Evolutionary conservation across 2,797 vertebrate genomes (phyloP), one percentile per base, ranked within the genome.

Genomic region (Champsocephalus gunnari): DNA sequence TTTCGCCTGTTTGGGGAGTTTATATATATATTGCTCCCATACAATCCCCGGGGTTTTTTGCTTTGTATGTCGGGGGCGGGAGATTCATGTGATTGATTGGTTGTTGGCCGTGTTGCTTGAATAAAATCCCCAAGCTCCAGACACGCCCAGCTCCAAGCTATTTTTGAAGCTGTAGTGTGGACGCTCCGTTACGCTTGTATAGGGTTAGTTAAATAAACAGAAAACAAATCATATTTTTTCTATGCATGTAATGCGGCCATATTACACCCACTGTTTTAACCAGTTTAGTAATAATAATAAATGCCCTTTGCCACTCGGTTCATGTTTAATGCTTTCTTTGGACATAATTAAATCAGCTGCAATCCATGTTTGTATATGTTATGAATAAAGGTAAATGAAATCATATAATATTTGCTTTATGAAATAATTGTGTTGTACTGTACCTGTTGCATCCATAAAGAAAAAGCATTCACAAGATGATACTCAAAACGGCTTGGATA

Each of bases 221-320:
- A 28, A 28, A 28, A 51, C n/a, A 17, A 21, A 21, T 11, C 19
- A 24, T 12, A n/a, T 0, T 59, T 41, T 43, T 4, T 3, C 12
- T 59, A 44, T 21, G 1, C 14, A 12, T 43, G 41, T 43, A 6
- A 24, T 44, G 10, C 6, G 5, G 54, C 9, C 28, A 47, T 28
- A 17, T 61, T 43, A 47, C 41, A 47, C 21, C 1, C 14, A 45
- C 58, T 24, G 12, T 64, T 71, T 59, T 45, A 34, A 61, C 28
- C 6, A 47, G 17, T 48, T 38, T 73, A 16, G 58, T 19, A 38
- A 68, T 21, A 65, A 53, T 68, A 65, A 38, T 48, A 12, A 62
- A 17, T 47, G 5, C 32, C 17, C 4, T 61, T 58, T 63, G 56
- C 12, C 34, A 51, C 41, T 8, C 2, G 19, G 73, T 7, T 66